Percentiles rank a stretch among this genome's conserved stretches.
These are phyloP conservation scores for Calidris pygmaea DNA, from an alignment of 2,113 vertebrate species.

Conservation along the genomic window DNA sequence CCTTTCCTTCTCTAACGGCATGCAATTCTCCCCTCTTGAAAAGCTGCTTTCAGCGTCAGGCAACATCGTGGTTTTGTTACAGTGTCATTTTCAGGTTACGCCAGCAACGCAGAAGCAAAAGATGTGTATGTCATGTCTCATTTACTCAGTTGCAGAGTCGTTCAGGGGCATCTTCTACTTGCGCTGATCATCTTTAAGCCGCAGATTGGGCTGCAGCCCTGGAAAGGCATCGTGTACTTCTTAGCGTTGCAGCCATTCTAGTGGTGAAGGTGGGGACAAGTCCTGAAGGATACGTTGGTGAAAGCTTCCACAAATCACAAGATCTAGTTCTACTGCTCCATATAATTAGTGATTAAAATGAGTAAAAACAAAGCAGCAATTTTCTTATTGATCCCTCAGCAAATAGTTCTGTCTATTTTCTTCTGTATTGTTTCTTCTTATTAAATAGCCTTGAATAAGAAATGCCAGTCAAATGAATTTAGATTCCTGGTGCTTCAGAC, in stretches of 20 bases:
- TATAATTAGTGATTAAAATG: constrained; percentile 23
- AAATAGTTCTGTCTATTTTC: constrained; percentile 57
- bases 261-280: not conserved
- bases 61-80: not conserved
- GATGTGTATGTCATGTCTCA: constrained; percentile 7
- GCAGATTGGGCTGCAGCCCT: not conserved
- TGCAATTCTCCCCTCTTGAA: not conserved
- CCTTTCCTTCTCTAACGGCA: not conserved
- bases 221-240: not conserved
- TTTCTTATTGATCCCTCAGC: constrained; percentile 42
- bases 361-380: constrained; percentile 53
- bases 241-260: not conserved
- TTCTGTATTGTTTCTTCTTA: constrained; percentile 44
- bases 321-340: not conserved
- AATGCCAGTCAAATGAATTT: constrained; percentile 50
- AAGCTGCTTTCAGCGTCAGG: not conserved
- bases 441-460: constrained; percentile 57
- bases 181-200: not conserved
- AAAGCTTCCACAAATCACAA: not conserved
- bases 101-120: not conserved
- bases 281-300: not conserved
- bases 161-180: constrained; percentile 5
- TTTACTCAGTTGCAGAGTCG: not conserved
- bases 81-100: constrained; percentile 26
- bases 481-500: constrained; percentile 41